A percentile compares a stretch with the other conserved stretches of the same genome.
phyloP scores from a whole-genome alignment of 2,888 invertebrate species.

The Crepidodera aurea region DNA sequence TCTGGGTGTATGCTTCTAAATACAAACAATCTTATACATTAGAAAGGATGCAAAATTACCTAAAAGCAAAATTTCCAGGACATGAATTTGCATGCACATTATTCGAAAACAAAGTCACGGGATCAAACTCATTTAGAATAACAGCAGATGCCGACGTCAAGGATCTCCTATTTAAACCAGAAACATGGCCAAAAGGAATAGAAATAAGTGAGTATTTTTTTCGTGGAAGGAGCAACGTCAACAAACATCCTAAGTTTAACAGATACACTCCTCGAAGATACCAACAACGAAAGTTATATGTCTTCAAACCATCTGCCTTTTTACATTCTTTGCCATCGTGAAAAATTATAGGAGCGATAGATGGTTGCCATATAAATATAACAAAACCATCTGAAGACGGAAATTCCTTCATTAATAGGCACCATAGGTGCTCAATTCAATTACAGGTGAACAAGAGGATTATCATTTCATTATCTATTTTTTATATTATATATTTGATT shows the following conservation, averaged over 20 bases:
- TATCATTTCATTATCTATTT: no score
- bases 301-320: no score
- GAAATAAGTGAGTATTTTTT: constrained; percentile 10
- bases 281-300: no score
- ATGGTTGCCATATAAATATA: no score
- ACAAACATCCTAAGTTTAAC: constrained; percentile 6
- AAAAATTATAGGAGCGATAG: no score
- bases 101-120: constrained; percentile 4
- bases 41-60: constrained; percentile 13
- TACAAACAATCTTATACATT: neutral
- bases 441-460: no score
- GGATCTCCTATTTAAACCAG: neutral
- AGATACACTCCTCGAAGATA: no score
- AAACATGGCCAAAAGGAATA: constrained; percentile 9
- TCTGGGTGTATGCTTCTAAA: constrained; percentile 1
- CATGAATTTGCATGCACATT: constrained; percentile 1
- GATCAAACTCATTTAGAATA: constrained; percentile 12
- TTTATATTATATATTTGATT: no score
- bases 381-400: no score
- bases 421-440: no score
- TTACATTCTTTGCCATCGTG: no score
- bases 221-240: constrained; percentile 5
- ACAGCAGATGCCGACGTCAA: constrained; percentile 1
- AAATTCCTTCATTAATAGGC: no score
- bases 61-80: constrained; percentile 7